Percentiles rank a stretch among this genome's conserved stretches.
These are phyloP conservation scores for Zhuqinia jingwanae DNA, from an alignment of 2,888 invertebrate species.

Conservation along the genomic window DNA sequence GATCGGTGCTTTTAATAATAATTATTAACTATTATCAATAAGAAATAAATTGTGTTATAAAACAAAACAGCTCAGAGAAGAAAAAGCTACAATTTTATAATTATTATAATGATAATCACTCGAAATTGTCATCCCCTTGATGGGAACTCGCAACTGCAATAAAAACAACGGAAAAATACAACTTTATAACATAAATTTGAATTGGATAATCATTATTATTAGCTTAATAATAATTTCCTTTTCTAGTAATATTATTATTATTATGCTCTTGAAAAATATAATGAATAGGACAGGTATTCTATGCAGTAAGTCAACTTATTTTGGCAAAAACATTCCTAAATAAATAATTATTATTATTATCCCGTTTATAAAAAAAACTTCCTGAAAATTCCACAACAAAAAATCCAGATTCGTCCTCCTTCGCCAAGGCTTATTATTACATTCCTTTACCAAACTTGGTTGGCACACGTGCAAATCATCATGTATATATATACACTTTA, in stretches of 20 bases:
- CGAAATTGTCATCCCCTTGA: conserved; percentile 86
- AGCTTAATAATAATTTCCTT: no score
- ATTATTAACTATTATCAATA: not conserved
- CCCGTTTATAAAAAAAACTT: no score
- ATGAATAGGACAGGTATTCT: no score
- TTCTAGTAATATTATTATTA: no score
- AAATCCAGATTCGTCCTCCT: conserved; percentile 8
- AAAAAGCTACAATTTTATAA: no score
- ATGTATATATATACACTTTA: not conserved
- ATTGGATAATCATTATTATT: conserved; percentile 30
- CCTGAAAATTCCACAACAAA: not conserved
- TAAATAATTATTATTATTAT: no score
- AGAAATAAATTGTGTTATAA: not conserved
- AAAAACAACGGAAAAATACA: conserved; percentile 75
- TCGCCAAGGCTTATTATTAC: conserved; percentile 27
- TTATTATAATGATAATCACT: conserved; percentile 89
- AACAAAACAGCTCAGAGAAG: not conserved
- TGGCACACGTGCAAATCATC: conserved; percentile 24
- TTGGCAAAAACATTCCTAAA: no score
- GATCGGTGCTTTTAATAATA: conserved; percentile 17
- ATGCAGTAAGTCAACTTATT: no score
- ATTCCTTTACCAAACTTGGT: conserved; percentile 35
- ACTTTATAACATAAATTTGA: not conserved
- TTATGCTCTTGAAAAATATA: no score
- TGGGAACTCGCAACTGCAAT: conserved; percentile 89